Conservation (phyloP, 2,113 vertebrate species). For the Dromiciops gliroides region DNA sequence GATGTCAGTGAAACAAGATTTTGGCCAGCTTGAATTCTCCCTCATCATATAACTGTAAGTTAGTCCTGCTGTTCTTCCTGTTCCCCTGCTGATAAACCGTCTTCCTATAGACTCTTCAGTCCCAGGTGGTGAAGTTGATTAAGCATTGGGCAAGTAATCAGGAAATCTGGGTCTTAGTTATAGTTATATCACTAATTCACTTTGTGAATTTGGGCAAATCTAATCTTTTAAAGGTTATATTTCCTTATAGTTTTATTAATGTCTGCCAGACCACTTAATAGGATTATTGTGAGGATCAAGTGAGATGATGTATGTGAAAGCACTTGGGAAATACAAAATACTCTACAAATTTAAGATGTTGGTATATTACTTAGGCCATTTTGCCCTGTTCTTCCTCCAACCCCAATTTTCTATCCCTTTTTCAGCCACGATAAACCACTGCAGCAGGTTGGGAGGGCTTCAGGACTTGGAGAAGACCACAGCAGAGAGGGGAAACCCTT, state of each 20-base stretch:
- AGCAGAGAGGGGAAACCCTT: slow-evolving; percentile 52
- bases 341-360: neutral
- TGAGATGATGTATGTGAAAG: neutral
- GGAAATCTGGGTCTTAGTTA: neutral
- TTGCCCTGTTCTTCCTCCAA: neutral
- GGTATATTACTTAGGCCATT: neutral
- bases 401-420: neutral
- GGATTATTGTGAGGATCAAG: neutral
- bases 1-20: neutral
- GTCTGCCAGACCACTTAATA: neutral
- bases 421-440: slow-evolving; percentile 87
- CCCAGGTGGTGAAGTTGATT: neutral
- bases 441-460: slow-evolving; percentile 75
- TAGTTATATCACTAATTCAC: neutral
- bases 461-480: slow-evolving; percentile 75
- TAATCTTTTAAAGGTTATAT: neutral
- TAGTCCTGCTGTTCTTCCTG: neutral
- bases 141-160: neutral
- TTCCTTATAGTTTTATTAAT: neutral
- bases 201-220: neutral
- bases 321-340: neutral
- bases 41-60: neutral
- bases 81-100: neutral
- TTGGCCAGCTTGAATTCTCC: neutral
- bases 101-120: neutral